Conservation (phyloP, 2,113 vertebrate genomes). For the Excalfactoria chinensis region DNA sequence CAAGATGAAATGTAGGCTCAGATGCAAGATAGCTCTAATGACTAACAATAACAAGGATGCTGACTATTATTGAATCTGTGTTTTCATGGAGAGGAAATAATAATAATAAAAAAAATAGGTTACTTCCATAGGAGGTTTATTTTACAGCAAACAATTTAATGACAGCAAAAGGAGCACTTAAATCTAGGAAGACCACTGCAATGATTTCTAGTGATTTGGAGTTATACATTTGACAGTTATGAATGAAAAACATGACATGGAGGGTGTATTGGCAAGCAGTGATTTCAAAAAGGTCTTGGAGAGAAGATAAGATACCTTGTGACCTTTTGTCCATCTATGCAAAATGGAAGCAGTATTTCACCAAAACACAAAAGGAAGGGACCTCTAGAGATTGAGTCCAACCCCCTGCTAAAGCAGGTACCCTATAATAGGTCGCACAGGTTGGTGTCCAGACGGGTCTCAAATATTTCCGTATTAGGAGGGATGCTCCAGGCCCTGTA, state of each 20-base stretch:
- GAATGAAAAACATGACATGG: background rate
- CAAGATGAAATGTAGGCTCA: background rate
- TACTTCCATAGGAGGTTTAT: background rate
- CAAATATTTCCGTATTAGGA: too few relatives aligned
- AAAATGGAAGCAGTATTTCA: background rate
- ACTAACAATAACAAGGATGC: background rate
- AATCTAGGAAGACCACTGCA: background rate
- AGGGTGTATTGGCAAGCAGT: background rate
- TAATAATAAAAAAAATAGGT: background rate
- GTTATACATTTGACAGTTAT: background rate
- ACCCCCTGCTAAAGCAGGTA: too few relatives aligned
- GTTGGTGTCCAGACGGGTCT: too few relatives aligned
- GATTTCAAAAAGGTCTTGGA: background rate
- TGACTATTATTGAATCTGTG: constrained; percentile 18
- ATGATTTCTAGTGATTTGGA: background rate
- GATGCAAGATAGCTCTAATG: constrained; percentile 12
- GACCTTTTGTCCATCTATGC: background rate
- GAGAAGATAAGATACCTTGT: background rate
- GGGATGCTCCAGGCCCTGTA: too few relatives aligned
- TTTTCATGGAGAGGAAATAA: background rate
- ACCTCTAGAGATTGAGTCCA: too few relatives aligned
- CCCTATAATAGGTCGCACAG: too few relatives aligned
- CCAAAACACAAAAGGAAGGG: too few relatives aligned
- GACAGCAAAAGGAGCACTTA: background rate
- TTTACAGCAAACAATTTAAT: background rate